Base-by-base conservation (phyloP, 2,113 vertebrate genomes). In the Chiloscyllium plagiosum region DNA sequence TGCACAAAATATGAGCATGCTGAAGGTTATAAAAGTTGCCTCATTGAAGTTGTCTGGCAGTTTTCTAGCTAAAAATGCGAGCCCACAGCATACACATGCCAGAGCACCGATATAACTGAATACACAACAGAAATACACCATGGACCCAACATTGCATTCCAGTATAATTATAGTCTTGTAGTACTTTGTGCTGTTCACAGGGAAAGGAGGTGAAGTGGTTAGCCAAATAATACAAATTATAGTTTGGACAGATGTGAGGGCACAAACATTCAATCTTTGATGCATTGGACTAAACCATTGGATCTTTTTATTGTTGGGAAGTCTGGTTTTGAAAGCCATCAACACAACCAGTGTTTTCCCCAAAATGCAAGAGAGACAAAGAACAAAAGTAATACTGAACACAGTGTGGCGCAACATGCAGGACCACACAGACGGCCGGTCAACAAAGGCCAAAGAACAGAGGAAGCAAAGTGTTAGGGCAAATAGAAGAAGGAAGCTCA, bases 1-100 rank as follows among this genome's bases (percentile, higher is more conserved):
- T 0, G 97, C 97, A 72, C 96, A 98, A 96, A 98, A 98, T 85
- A 98, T 98, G 19, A 98, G 96, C 97, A 98, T 97, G 96, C 97
- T 98, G 96, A 98, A 98, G 17, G 97, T 97, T 96, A 98, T 98
- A 47, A 97, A 96, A 80, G 97, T 97, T 33, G 97, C 97, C 86
- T 97, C 97, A 10, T 97, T 97, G 96, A 98, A 98, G 0, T 96
- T 97, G 94, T 97, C 97, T 0, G 97, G 98, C 0, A 98, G 96
- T 68, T 98, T 98, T 4, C 98, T 96, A 50, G 97, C 97, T 6
- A 98, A 96, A 72, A 97, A 98, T 0, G 97, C 98, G 70, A 98
- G 96, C 6, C 97, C 86, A 76, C 86, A 96, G 47, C 95, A 96
- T 47, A 96, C 33, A 47, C 42, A 87, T 6, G 95, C 61, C 17